Evolutionary conservation across 35 echinoderm and acorn worm species (phyloP), one percentile per base, ranked within the genome.

Genomic region (Apostichopus californicus): DNA sequence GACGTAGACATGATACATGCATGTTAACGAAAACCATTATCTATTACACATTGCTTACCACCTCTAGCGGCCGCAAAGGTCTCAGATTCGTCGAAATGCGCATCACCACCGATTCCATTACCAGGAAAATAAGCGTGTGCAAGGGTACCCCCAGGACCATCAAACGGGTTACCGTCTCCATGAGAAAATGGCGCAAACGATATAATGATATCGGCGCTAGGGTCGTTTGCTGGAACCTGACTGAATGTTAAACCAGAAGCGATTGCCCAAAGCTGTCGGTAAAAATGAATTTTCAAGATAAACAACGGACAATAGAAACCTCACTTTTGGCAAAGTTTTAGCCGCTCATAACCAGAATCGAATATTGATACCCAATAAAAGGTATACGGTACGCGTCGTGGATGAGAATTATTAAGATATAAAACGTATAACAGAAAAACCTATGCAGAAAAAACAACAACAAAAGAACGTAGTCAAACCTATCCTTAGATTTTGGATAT

Each of bases 11-110:
- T 80, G 4, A 12, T 28, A 18, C 21, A 4, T 22, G 6, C 78
- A 54, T 12, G 12, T 54, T 18, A 12, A 13, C 21, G 21, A 12
- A 80, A 80, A 12, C 21, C 21, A 22, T 5, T 8, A 28, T 80
- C 22, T 17, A 80, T 5, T 53, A 83, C n/a, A 55, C 24, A 83
- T 53, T 85, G 10, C 86, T 72, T 89, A 89, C 86, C 86, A 9
- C 61, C 60, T 59, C 58, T 70, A 14, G 54, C 63, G 10, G 87
- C 82, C 9, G 92, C 86, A 20, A 66, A 96, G 2, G 25, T 80
- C 78, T 96, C 95, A 13, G 61, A 90, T 55, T 98, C 96, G 73
- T 98, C 96, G 80, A 98, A 98, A 77, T 98, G 96, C 28, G 96
- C 96, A 23, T 98, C 93, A 56, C 96, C 96, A 11, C 83, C 78